A percentile compares a stretch with the other conserved stretches of the same genome.
Conservation (phyloP, 2,888 invertebrate genomes). For the Pandemis heparana region DNA sequence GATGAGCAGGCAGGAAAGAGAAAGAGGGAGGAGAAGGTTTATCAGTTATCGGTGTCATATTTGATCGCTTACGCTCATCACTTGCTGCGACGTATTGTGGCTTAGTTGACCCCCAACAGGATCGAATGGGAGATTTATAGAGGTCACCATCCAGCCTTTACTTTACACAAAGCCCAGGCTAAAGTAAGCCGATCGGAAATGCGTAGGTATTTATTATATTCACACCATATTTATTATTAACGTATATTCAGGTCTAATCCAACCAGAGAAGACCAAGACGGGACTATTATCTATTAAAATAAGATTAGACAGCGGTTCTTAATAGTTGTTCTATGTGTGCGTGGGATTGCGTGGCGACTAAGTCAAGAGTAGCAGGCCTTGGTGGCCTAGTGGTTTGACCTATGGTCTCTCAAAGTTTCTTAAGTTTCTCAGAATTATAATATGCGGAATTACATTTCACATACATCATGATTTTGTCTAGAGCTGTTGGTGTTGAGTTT, state of each 20-base stretch:
- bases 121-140: slow-evolving; percentile 74
- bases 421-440: too few relatives aligned
- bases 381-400: too few relatives aligned
- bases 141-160: slow-evolving; percentile 63
- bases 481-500: too few relatives aligned
- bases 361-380: too few relatives aligned
- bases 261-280: neutral
- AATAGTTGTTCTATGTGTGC: too few relatives aligned
- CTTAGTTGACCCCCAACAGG: slow-evolving; percentile 61
- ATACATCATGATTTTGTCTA: too few relatives aligned
- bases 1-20: too few relatives aligned
- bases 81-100: slow-evolving; percentile 53
- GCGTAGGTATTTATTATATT: slow-evolving; percentile 50
- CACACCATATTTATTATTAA: slow-evolving; percentile 49
- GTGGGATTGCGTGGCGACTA: too few relatives aligned
- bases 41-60: neutral
- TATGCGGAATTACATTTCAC: too few relatives aligned
- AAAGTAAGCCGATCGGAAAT: slow-evolving; percentile 55
- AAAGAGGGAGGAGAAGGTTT: neutral
- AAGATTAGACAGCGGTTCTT: too few relatives aligned
- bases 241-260: neutral
- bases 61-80: slow-evolving; percentile 35
- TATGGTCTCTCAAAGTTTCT: too few relatives aligned
- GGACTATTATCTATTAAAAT: too few relatives aligned
- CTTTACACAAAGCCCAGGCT: slow-evolving; percentile 60